Base-by-base conservation (phyloP, 2,797 vertebrate species). In the Microtus californicus region DNA sequence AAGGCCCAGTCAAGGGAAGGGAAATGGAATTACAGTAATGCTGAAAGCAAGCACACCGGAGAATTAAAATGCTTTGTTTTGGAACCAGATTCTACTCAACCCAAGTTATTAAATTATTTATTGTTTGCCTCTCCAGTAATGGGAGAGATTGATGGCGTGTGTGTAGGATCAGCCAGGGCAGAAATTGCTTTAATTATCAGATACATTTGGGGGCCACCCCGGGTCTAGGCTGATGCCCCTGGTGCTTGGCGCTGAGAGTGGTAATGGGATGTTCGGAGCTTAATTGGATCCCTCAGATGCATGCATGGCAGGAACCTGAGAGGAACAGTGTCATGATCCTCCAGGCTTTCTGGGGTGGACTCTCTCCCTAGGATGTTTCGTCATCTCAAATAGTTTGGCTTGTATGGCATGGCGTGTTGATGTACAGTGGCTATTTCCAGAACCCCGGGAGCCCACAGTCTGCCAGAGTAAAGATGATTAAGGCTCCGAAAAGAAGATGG, bases 121-220 rank as follows among this genome's bases (percentile, higher is more conserved):
- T 96, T 94, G 23, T 90, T 96, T 89, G 96, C 56, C 34, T 95
- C 97, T 90, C 88, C 93, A 92, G 97, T 93, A 96, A 96, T 96
- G 94, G 96, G 95, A 89, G 87, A 96, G 93, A 96, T 93, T 79
- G 81, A 96, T 92, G 63, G 91, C 17, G 59, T 48, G 19, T 61
- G 40, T 61, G 79, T 51, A 89, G 73, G 79, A 85, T 94, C 90
- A 96, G 90, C 48, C 79, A 69, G 86, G 92, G 86, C 94, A 96
- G 95, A 96, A 34, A 87, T 94, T 92, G 88, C 95, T 96, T 96
- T 97, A 98, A 98, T 97, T 96, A 96, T 83, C 69, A 73, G 95
- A 80, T 63, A 63, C 80, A 92, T 97, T 80, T 87, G 94, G 91
- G 95, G 85, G 88, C 71, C 65, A 67, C 73, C 59, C 79, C 48